phyloP scores from a whole-genome alignment of 2,797 vertebrate genomes.

The Poeciliopsis infans region DNA sequence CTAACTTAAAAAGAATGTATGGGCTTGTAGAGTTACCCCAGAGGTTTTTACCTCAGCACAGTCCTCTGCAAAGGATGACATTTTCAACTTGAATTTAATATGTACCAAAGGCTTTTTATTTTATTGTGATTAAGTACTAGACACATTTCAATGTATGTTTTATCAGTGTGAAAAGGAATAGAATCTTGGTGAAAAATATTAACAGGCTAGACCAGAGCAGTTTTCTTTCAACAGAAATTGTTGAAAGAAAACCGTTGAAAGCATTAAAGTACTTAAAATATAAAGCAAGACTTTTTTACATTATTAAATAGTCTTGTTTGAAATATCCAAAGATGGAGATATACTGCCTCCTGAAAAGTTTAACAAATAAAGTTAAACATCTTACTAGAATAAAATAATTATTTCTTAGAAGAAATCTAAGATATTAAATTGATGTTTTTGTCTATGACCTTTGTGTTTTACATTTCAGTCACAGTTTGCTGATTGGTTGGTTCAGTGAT shows the following conservation, averaged over 20 bases:
- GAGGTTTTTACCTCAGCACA: slow-evolving; percentile 48
- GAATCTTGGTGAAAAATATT: not conserved
- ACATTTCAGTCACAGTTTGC: not conserved
- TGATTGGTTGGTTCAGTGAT: not conserved
- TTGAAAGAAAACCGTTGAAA: too few species aligned
- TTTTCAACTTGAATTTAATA: slow-evolving; percentile 50
- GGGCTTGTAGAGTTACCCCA: slow-evolving; percentile 51
- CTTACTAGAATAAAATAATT: not conserved
- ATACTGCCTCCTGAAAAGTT: not conserved
- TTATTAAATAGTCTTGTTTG: not conserved
- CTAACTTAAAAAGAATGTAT: slow-evolving; percentile 71
- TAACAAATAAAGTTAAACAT: not conserved
- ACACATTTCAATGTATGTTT: not conserved
- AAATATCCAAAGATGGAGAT: not conserved
- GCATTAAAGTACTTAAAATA: not conserved
- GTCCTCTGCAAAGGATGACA: slow-evolving; percentile 55
- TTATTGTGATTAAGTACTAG: not conserved
- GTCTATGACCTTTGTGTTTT: not conserved
- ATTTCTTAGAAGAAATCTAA: not conserved
- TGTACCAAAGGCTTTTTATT: not conserved
- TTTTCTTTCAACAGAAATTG: not conserved
- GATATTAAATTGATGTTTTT: not conserved
- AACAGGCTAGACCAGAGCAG: not conserved
- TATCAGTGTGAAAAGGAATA: not conserved
- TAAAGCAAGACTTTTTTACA: not conserved